Evolutionary conservation across 2,888 invertebrate species (phyloP), one percentile per base, ranked within the genome.

Genomic region (Zele albiditarsus): DNA sequence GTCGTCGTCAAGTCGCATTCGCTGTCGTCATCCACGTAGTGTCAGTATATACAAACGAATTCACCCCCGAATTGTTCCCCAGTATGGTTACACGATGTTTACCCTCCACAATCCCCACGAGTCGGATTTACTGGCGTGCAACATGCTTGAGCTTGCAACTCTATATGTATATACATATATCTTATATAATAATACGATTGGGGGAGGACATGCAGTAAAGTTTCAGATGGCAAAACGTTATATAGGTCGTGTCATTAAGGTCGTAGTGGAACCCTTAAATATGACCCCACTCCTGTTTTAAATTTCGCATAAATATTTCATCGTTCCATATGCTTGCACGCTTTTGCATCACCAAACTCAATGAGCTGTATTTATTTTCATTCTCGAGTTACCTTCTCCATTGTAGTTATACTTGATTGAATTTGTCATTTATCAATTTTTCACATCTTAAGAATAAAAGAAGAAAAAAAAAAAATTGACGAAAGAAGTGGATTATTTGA

Each of bases 11-110:
- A 31, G 27, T 28, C 62, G 28, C 38, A 38, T 38, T 62, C 53
- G 20, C 20, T 53, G 20, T 53, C 20, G 53, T 53, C 53, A 10
- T 53, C 53, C 20, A 10, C 23, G n/a, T 46, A 46, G 46, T 46
- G 46, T 46, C 46, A n/a, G 46, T 46, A n/a, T 38, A 46, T 16
- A 46, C n/a, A 46, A 46, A 2, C 3, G n/a, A 60, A 14, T 60
- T 25, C 58, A 60, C 70, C 67, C 71, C 71, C 78, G 62, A 42
- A 74, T 82, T 81, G 83, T 82, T 83, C 86, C 87, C 86, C 79
- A 81, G 85, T 53, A 53, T 84, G 88, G 88, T 89, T 89, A 86
- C 87, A 85, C 85, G 84, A 84, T 85, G 85, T 86, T 89, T 88
- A 88, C 86, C 88, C 88, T 84, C 81, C 78, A 77, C 80, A 80